Evolutionary conservation across 2,113 vertebrate genomes (phyloP).

Genomic region (Corythoichthys haematopterus): DNA sequence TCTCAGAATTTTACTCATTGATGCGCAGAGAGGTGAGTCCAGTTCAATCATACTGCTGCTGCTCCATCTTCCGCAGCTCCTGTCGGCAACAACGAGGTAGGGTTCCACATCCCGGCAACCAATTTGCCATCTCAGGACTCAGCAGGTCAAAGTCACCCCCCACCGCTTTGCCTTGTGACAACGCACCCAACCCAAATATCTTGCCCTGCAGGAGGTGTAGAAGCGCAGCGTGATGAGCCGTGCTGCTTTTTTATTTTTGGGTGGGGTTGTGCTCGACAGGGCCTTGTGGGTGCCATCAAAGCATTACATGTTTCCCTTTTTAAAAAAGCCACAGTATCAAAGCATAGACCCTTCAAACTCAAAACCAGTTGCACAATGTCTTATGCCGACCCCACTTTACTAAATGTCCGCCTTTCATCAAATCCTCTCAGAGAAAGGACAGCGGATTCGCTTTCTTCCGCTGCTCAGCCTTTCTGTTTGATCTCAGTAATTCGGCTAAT

Average conservation of each 20-base stretch:
- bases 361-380: constrained; percentile 59
- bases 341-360: constrained; percentile 58
- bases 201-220: neutral
- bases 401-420: constrained; percentile 65
- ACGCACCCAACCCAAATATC: constrained; percentile 8
- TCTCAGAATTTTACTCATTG: constrained; percentile 4
- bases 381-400: constrained; percentile 50
- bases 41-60: constrained; percentile 2
- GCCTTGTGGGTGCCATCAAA: constrained; percentile 46
- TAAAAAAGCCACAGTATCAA: constrained; percentile 60
- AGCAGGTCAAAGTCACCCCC: neutral
- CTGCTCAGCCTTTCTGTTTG: constrained; percentile 64
- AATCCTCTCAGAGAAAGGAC: constrained; percentile 55
- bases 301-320: constrained; percentile 52
- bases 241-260: neutral
- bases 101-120: constrained; percentile 8
- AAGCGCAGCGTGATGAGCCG: neutral
- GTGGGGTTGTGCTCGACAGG: constrained; percentile 1
- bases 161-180: neutral
- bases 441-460: constrained; percentile 65
- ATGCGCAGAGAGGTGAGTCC: constrained; percentile 4
- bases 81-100: constrained; percentile 2
- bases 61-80: constrained; percentile 6
- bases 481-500: constrained; percentile 74
- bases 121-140: constrained; percentile 8